Base-by-base conservation (phyloP, 2,888 invertebrate genomes). In the Pterobdella sp. region DNA sequence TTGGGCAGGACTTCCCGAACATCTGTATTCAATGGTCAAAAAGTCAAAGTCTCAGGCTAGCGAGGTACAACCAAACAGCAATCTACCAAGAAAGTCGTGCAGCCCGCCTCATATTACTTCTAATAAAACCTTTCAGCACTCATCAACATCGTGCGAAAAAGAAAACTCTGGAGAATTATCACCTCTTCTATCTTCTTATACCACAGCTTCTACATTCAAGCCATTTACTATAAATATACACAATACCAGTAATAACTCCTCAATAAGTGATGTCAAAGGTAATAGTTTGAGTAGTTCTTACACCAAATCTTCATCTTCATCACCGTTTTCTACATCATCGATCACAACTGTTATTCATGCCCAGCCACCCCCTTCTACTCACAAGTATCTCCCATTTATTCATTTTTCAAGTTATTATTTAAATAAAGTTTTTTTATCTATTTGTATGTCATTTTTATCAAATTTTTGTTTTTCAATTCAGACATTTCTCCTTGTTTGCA, bases 1-100 rank as follows among this genome's bases (percentile, higher is more conserved):
- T 26, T 71, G 71, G 71, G 52, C 42, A 29, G 71, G 71, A 31
- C 71, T 71, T 4, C 71, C 71, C 1, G 71, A 71, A n/a, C 71
- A 71, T 26, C 63, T 71, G 1, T 71, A 71, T 37, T 71, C 71
- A 32, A 63, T 71, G 60, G 63, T 71, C 60, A 60, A 60, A 52
- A 71, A 71, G 35, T 35, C 42, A 32, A 63, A 34, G 3, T 22
- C 65, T 4, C 34, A 60, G 31, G 32, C 37, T 29, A n/a, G 37
- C 26, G 26, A n/a, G 18, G 32, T 56, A 2, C 31, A 32, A 7
- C 31, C 69, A n/a, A 7, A 14, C 42, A 42, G 7, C 7, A 42
- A 7, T 42, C 42, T 42, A 14, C 18, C 7, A 7, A 42, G 7
- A 42, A 42, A 7, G 7, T 18, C 42, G 42, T 18, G 7, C 42